These are phyloP conservation scores for Corydoras sp. DNA, from an alignment of 2,113 vertebrate species.

Conservation along the genomic window DNA sequence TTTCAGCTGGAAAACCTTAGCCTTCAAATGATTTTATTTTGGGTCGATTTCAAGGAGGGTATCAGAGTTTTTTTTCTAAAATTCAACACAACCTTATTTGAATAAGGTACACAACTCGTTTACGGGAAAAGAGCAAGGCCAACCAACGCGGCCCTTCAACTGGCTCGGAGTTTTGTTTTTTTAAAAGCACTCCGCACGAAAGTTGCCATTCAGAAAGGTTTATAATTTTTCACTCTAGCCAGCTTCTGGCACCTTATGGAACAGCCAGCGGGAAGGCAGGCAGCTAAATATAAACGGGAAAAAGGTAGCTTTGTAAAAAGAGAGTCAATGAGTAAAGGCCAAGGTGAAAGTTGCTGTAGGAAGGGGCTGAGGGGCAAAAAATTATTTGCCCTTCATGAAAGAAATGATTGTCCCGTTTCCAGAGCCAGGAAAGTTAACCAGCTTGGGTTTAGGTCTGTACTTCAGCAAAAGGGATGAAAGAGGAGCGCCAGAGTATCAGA, in stretches of 20 bases:
- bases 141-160: slow-evolving; percentile 46
- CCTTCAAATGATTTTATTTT: neutral
- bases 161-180: slow-evolving; percentile 31
- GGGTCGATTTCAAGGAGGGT: neutral
- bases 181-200: slow-evolving; percentile 54
- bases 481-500: neutral
- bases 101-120: slow-evolving; percentile 61
- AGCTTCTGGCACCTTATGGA: slow-evolving; percentile 42
- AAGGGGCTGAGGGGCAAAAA: slow-evolving; percentile 56
- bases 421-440: slow-evolving; percentile 72
- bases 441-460: slow-evolving; percentile 59
- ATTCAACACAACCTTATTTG: slow-evolving; percentile 58
- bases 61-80: slow-evolving; percentile 48
- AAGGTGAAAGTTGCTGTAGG: slow-evolving; percentile 46
- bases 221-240: slow-evolving; percentile 45
- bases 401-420: slow-evolving; percentile 65
- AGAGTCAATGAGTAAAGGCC: slow-evolving; percentile 39
- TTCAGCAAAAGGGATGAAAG: slow-evolving; percentile 22
- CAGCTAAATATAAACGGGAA: slow-evolving; percentile 71
- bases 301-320: slow-evolving; percentile 68
- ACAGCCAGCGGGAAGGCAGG: slow-evolving; percentile 48
- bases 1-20: no score
- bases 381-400: slow-evolving; percentile 66
- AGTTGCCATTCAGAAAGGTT: slow-evolving; percentile 52
- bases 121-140: slow-evolving; percentile 60